phyloP scores from a whole-genome alignment of 2,113 vertebrate genomes.

The Alethe castanea region DNA sequence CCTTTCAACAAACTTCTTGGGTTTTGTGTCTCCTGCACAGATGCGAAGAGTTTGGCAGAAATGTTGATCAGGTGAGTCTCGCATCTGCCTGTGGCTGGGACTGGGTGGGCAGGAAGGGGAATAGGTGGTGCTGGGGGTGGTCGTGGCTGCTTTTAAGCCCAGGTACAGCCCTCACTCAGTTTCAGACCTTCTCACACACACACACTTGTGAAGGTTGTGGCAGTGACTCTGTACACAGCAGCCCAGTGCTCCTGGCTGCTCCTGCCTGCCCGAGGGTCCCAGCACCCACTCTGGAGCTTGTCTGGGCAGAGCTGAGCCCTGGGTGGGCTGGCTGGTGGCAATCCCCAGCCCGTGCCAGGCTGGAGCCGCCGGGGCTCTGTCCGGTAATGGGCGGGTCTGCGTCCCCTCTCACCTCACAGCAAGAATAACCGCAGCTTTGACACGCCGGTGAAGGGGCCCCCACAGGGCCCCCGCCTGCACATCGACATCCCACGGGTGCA shows the following conservation, averaged over 20 bases:
- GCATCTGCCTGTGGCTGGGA: accelerated
- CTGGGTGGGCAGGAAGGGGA: not conserved
- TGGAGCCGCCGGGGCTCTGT: not conserved
- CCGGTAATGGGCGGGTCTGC: not conserved
- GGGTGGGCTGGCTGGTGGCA: not conserved
- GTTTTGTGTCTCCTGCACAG: constrained; percentile 63
- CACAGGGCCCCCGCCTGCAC: constrained; percentile 95
- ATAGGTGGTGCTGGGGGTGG: no score
- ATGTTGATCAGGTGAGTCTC: constrained; percentile 93
- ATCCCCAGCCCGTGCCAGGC: not conserved
- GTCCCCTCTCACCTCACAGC: constrained; percentile 75
- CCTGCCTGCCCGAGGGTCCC: not conserved
- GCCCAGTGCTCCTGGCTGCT: not conserved
- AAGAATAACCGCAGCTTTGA: constrained; percentile 99
- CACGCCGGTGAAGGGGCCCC: constrained; percentile 96
- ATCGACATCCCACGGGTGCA: constrained; percentile 98
- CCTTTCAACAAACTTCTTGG: not conserved
- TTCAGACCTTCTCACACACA: not conserved
- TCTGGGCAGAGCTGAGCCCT: not conserved
- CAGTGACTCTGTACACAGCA: not conserved
- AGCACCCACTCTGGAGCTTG: not conserved
- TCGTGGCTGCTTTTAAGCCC: not conserved
- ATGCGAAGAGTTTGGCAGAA: constrained; percentile 97
- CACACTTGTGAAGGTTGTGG: accelerated
- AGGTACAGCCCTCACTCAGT: accelerated